Conservation (phyloP, 2,113 vertebrate genomes). For the Montifringilla adamsi region DNA sequence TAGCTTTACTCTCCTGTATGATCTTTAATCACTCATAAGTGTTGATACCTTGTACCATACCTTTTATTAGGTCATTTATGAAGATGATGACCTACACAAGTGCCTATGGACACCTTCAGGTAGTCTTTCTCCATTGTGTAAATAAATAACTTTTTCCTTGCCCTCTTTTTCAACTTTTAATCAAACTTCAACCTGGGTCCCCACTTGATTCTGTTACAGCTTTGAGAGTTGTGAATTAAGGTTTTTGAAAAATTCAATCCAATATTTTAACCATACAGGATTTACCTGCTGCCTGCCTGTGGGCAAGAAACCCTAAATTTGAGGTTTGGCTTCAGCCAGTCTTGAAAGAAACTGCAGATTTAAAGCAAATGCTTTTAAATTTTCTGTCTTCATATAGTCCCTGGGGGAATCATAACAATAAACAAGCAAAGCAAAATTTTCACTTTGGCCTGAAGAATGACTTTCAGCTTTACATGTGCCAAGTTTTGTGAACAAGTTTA, state of each 20-base stretch:
- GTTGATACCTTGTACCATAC: neutral
- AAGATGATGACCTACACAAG: neutral
- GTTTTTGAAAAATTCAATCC: neutral
- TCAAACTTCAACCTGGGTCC: neutral
- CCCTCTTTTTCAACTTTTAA: neutral
- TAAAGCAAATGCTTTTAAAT: neutral
- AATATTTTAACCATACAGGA: neutral
- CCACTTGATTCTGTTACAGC: neutral
- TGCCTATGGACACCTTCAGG: neutral
- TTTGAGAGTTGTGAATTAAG: neutral
- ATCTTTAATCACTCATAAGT: neutral
- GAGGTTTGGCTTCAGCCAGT: neutral
- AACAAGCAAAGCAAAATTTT: slow-evolving; percentile 34
- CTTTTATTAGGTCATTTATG: neutral
- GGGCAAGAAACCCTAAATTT: neutral
- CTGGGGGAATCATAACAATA: slow-evolving; percentile 10
- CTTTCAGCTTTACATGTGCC: neutral
- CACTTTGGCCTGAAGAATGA: neutral
- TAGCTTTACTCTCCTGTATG: neutral
- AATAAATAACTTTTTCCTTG: neutral
- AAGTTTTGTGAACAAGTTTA: slow-evolving; percentile 18
- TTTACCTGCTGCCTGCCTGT: neutral
- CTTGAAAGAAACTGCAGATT: neutral
- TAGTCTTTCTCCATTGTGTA: neutral
- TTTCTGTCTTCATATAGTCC: slow-evolving; percentile 8